Conservation (phyloP, 2,888 invertebrate genomes). For the Dasysyrphus tricinctus region DNA sequence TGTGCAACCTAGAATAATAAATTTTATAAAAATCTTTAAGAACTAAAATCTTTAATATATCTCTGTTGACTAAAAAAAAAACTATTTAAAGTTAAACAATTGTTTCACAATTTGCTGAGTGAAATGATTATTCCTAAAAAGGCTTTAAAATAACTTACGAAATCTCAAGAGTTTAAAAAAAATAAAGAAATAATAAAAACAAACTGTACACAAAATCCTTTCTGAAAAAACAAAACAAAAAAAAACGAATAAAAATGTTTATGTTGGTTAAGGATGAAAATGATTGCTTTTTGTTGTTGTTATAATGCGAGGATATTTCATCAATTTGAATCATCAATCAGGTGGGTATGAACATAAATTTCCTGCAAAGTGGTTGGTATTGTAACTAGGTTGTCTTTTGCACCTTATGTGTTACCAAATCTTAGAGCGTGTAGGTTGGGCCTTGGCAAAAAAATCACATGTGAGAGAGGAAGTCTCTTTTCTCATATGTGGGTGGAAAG, state of each 20-base stretch:
- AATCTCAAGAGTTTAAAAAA: conserved; percentile 38
- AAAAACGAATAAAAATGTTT: conserved; percentile 60
- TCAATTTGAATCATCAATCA: too few relatives aligned
- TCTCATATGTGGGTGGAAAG: too few relatives aligned
- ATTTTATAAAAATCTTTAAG: conserved; percentile 13
- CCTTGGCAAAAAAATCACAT: too few relatives aligned
- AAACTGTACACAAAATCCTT: conserved; percentile 51
- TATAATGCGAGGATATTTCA: too few relatives aligned
- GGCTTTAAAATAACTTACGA: conserved; percentile 46
- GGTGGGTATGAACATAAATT: too few relatives aligned
- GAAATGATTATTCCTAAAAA: conserved; percentile 35
- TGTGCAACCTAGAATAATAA: conserved; percentile 21
- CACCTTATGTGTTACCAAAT: too few relatives aligned
- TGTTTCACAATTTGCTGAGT: conserved; percentile 39
- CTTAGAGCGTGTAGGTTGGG: too few relatives aligned
- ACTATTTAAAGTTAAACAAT: conserved; percentile 19
- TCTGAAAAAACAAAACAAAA: neutral
- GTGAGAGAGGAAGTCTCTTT: too few relatives aligned
- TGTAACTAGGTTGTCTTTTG: too few relatives aligned
- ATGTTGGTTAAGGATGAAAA: conserved; percentile 57
- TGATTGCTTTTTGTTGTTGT: neutral
- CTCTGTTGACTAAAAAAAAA: conserved; percentile 13
- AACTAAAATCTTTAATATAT: conserved; percentile 17
- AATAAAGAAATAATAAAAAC: conserved; percentile 1
- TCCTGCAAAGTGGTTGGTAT: too few relatives aligned